A percentile compares a stretch with the other conserved stretches of the same genome.
phyloP scores from a whole-genome alignment of 2,797 vertebrate species.

The Acrocephalus scirpaceus region DNA sequence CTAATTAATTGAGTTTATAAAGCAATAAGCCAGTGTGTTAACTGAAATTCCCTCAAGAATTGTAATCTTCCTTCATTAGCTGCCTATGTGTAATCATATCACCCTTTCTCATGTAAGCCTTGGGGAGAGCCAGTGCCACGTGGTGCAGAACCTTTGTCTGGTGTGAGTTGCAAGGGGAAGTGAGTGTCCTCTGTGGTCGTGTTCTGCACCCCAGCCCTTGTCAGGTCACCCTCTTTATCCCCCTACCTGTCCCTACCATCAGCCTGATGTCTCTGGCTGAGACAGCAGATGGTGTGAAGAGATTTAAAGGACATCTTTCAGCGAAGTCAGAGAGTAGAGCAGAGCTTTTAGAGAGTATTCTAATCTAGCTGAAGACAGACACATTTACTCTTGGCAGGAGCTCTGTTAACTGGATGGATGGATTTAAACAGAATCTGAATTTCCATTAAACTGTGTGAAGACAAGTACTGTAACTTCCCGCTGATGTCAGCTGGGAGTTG shows the following conservation, averaged over 20 bases:
- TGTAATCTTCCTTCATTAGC: conserved; percentile 25
- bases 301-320: neutral
- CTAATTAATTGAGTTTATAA: conserved; percentile 47
- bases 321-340: neutral
- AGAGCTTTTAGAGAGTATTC: neutral
- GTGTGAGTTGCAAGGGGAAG: neutral
- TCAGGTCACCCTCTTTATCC: neutral
- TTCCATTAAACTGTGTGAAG: neutral
- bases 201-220: neutral
- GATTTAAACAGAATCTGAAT: neutral
- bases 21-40: conserved; percentile 21
- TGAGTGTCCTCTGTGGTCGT: accelerated
- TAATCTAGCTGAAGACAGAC: neutral
- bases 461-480: neutral
- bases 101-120: neutral
- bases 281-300: neutral
- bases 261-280: neutral
- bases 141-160: neutral
- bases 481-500: neutral
- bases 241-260: neutral
- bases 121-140: neutral
- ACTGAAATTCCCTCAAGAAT: conserved; percentile 1
- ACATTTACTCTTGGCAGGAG: neutral
- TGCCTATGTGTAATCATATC: neutral
- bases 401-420: neutral